Percentiles rank a stretch among this genome's conserved stretches.
Evolutionary conservation across 2,888 invertebrate genomes (phyloP).

Genomic region (Lutraria lutraria): DNA sequence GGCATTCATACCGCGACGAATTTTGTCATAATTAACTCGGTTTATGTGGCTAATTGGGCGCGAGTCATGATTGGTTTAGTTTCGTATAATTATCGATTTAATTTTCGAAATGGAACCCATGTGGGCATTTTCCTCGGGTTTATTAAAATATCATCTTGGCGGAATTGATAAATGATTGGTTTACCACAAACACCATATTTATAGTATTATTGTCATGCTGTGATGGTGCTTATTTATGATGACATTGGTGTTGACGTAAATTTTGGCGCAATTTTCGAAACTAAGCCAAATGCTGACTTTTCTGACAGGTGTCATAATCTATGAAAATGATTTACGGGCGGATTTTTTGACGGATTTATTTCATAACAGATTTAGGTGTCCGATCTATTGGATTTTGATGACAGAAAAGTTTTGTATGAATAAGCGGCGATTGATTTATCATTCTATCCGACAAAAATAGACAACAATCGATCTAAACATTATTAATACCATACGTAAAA

Average conservation of each 20-base stretch:
- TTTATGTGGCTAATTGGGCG: slow-evolving; percentile 48
- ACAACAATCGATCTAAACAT: slow-evolving; percentile 13
- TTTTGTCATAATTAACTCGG: slow-evolving; percentile 46
- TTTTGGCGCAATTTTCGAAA: slow-evolving; percentile 62
- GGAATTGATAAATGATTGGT: slow-evolving; percentile 54
- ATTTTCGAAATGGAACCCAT: slow-evolving; percentile 44
- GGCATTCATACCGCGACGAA: slow-evolving; percentile 14
- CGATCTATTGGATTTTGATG: slow-evolving; percentile 1
- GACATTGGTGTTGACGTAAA: slow-evolving; percentile 65
- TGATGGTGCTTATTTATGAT: slow-evolving; percentile 52
- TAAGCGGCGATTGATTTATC: neutral
- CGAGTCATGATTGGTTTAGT: slow-evolving; percentile 49
- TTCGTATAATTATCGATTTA: slow-evolving; percentile 50
- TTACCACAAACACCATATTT: slow-evolving; percentile 35
- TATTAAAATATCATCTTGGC: slow-evolving; percentile 49
- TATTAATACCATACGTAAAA: neutral
- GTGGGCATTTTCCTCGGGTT: slow-evolving; percentile 49
- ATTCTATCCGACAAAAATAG: neutral
- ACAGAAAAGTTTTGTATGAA: neutral
- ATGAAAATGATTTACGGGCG: slow-evolving; percentile 31
- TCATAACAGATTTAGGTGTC: slow-evolving; percentile 27
- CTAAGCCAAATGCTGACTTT: slow-evolving; percentile 29
- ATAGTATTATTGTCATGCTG: slow-evolving; percentile 40
- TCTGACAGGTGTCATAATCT: slow-evolving; percentile 41
- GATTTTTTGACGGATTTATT: slow-evolving; percentile 33